phyloP scores from a whole-genome alignment of 2,888 invertebrate species.

The Sinotaia quadrata region DNA sequence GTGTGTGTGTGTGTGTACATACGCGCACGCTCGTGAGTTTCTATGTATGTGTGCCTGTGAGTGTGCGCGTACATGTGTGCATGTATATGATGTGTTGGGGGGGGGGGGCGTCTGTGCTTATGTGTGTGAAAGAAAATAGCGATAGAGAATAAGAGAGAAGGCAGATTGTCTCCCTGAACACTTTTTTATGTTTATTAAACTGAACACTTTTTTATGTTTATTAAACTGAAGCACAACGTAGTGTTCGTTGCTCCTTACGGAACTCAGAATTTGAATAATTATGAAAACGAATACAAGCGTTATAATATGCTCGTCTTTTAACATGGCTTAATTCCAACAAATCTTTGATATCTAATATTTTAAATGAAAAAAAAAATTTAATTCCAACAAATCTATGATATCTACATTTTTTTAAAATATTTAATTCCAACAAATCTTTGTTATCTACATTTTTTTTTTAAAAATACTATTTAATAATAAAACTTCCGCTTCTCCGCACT shows the following conservation, averaged over 20 bases:
- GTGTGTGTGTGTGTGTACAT: constrained; percentile 7
- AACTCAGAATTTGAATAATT: no score
- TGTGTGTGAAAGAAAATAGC: neutral
- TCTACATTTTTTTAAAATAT: neutral
- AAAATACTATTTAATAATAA: no score
- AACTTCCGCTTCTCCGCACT: neutral
- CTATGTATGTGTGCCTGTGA: constrained; percentile 12
- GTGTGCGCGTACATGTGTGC: constrained; percentile 9
- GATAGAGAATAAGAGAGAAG: no score
- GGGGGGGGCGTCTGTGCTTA: constrained; percentile 10
- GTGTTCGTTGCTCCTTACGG: neutral
- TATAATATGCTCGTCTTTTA: neutral
- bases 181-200: no score
- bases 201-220: neutral
- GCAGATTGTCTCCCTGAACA: no score
- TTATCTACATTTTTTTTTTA: neutral
- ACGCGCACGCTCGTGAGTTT: no score
- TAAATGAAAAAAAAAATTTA: no score
- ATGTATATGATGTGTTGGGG: constrained; percentile 19
- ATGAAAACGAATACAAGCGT: no score
- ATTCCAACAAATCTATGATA: neutral
- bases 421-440: neutral
- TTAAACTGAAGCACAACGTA: neutral
- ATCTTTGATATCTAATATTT: neutral
- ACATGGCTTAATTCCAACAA: neutral